Evolutionary conservation across 2,888 invertebrate species (phyloP).

Genomic region (Drosophila macrospina): DNA sequence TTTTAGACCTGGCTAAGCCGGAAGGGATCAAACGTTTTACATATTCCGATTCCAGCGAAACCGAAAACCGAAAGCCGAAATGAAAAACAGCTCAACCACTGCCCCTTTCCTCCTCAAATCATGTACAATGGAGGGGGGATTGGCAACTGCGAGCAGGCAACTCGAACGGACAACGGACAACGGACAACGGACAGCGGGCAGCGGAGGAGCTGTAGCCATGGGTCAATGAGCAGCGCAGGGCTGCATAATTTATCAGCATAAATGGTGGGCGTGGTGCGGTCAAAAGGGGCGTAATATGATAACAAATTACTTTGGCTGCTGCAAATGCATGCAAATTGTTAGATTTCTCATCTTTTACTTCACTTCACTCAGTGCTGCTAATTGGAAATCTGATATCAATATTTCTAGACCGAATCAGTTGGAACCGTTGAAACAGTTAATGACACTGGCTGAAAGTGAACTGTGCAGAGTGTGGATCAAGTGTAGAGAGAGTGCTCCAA

Average conservation of each 20-base stretch:
- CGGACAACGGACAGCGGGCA: no score
- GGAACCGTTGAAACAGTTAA: no score
- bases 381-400: conserved; percentile 52
- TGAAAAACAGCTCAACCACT: conserved; percentile 31
- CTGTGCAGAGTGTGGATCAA: no score
- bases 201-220: conserved; percentile 15
- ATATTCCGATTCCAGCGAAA: conserved; percentile 48
- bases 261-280: conserved; percentile 48
- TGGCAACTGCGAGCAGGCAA: neutral
- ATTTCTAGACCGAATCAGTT: neutral
- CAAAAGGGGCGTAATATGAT: conserved; percentile 44
- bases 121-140: neutral
- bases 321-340: conserved; percentile 69
- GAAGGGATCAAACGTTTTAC: conserved; percentile 78
- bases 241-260: conserved; percentile 71
- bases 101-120: neutral
- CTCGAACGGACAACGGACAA: no score
- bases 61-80: conserved; percentile 41
- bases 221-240: conserved; percentile 55
- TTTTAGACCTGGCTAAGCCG: conserved; percentile 70
- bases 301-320: conserved; percentile 55
- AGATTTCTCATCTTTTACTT: no score
- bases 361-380: conserved; percentile 40
- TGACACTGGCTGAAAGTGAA: no score
- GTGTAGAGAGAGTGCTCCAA: no score